Conservation (phyloP, 2,113 vertebrate species). For the Alces alces region DNA sequence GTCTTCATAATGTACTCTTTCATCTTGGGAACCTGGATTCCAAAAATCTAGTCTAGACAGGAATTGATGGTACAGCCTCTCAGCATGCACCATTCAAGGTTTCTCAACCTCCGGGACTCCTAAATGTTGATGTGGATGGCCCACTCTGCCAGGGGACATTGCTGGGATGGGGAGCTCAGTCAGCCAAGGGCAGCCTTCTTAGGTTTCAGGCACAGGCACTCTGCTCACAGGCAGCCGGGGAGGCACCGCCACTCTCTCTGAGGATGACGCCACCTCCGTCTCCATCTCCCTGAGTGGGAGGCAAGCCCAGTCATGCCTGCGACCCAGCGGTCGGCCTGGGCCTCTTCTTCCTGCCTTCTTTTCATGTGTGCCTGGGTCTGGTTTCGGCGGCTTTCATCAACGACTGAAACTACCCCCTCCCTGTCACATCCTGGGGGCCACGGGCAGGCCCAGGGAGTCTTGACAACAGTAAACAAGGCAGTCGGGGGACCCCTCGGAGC, state of each 20-base stretch:
- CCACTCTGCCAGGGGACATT: neutral
- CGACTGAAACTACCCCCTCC: slow-evolving; percentile 34
- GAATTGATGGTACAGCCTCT: slow-evolving; percentile 73
- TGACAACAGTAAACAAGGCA: neutral
- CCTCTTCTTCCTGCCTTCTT: slow-evolving; percentile 10
- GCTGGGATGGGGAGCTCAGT: neutral
- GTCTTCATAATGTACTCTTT: slow-evolving; percentile 78
- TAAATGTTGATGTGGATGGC: neutral
- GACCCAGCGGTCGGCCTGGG: neutral
- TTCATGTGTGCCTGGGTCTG: slow-evolving; percentile 2
- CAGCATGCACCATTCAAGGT: slow-evolving; percentile 57
- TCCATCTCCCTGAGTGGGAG: slow-evolving; percentile 32
- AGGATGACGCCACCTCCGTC: neutral
- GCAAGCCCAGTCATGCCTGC: slow-evolving; percentile 57
- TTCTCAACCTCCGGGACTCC: slow-evolving; percentile 54
- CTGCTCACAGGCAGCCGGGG: neutral
- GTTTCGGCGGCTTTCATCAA: slow-evolving; percentile 63
- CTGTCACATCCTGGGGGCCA: neutral
- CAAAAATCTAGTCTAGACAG: slow-evolving; percentile 78
- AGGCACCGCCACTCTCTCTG: neutral
- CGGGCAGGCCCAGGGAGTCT: slow-evolving; percentile 22
- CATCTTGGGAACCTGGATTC: slow-evolving; percentile 72
- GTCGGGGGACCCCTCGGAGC: neutral
- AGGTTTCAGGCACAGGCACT: neutral
- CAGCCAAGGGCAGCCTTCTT: slow-evolving; percentile 37